Evolutionary conservation across 2,113 vertebrate genomes (phyloP), one percentile per base, ranked within the genome.

Genomic region (Hippolais icterina): DNA sequence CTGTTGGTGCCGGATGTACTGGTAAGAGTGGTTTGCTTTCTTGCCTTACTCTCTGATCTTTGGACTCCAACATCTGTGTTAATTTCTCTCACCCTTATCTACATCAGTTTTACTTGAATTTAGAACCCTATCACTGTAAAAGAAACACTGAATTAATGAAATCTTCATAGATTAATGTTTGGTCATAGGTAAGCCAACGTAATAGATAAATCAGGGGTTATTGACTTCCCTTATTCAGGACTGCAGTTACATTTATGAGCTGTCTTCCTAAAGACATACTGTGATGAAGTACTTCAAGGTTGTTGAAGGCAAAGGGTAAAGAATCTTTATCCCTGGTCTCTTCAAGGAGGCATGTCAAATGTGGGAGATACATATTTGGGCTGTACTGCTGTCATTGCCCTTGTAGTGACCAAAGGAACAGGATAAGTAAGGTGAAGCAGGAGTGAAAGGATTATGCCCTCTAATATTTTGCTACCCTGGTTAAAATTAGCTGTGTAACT

Each of bases 1-100:
- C 14, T 22, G 3, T 7, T 1, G 2, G 5, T 64, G 33, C 39
- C n/a, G 18, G 23, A 21, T 3, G 6, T 74, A 8, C 22, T 54
- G 8, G 47, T 80, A 39, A 28, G 49, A 59, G 28, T 27, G 5
- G 5, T 37, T 64, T 65, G 10, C 35, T 72, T 49, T 4, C 24
- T n/a, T 66, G 12, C 16, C 18, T 54, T 49, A 10, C 9, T 79
- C 10, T 75, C 11, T 9, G 2, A 46, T 31, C 13, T 46, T 37
- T 69, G 27, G 27, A 42, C 11, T 33, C 15, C 13, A 39, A 3
- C 9, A 7, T 13, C 39, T 6, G 1, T n/a, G 19, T 61, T 60
- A 6, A 37, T 77, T 74, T 81, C 25, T 33, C 20, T 84, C 23
- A 50, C 19, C 3, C 5, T 49, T n/a, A 28, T 7, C 41, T 78